Percentiles rank a stretch among this genome's conserved stretches.
Evolutionary conservation across 2,888 invertebrate genomes (phyloP).

Genomic region (Ametastegia equiseti): DNA sequence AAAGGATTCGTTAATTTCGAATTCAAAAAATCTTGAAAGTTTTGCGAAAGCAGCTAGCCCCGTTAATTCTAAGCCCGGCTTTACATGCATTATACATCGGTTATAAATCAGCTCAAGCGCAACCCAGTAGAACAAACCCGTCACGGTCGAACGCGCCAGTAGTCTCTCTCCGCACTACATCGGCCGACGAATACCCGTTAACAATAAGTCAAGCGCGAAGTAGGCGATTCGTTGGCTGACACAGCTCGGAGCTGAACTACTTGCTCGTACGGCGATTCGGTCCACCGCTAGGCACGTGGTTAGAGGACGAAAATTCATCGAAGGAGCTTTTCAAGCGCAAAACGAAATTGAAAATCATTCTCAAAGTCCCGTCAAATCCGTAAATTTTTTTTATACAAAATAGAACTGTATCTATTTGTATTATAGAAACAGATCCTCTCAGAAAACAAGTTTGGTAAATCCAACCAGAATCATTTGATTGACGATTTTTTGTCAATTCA

Average conservation of each 20-base stretch:
- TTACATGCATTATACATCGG: slow-evolving; percentile 15
- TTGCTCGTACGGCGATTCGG: not conserved
- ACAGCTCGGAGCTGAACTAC: slow-evolving; percentile 19
- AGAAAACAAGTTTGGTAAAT: too few relatives aligned
- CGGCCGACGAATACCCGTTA: slow-evolving; percentile 26
- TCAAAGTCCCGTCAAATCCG: too few relatives aligned
- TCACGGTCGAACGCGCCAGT: slow-evolving; percentile 31
- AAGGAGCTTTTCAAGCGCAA: too few relatives aligned
- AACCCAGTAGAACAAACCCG: slow-evolving; percentile 30
- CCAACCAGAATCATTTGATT: too few relatives aligned
- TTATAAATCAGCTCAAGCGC: slow-evolving; percentile 14
- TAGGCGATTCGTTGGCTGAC: slow-evolving; percentile 49
- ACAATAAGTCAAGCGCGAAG: slow-evolving; percentile 51
- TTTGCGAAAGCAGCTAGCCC: not conserved
- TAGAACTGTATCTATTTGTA: too few relatives aligned
- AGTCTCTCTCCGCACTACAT: slow-evolving; percentile 36
- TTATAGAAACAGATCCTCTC: too few relatives aligned
- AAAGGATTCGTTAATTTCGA: not conserved
- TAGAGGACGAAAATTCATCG: not conserved
- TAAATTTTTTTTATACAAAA: too few relatives aligned
- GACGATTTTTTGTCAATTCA: too few relatives aligned
- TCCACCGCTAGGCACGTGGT: not conserved
- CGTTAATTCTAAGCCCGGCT: not conserved
- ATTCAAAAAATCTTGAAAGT: not conserved
- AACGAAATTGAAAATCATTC: too few relatives aligned